Base-by-base conservation (phyloP, 2,888 invertebrate genomes). In the Pseudanteris insignis region DNA sequence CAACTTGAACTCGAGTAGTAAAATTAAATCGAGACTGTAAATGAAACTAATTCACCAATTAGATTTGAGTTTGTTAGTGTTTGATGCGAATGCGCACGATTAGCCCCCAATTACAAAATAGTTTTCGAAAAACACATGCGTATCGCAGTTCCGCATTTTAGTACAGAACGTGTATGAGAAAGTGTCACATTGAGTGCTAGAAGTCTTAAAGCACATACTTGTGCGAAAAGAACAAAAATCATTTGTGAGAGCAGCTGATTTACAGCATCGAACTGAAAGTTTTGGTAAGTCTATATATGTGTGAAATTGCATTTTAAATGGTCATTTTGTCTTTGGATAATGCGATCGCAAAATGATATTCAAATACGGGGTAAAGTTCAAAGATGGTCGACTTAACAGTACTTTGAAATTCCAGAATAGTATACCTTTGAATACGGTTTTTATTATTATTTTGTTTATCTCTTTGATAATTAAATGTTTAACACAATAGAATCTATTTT, bases 131-230 rank as follows among this genome's bases (percentile, higher is more conserved):
- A n/a, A n/a, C n/a, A n/a, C n/a, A n/a, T n/a, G n/a, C n/a, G n/a
- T n/a, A n/a, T n/a, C n/a, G n/a, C n/a, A n/a, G n/a, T n/a, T n/a
- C n/a, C n/a, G n/a, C n/a, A n/a, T n/a, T n/a, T n/a, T n/a, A n/a
- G n/a, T n/a, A n/a, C n/a, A n/a, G n/a, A n/a, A n/a, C n/a, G n/a
- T n/a, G n/a, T n/a, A n/a, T n/a, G n/a, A n/a, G n/a, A n/a, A n/a
- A n/a, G n/a, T n/a, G 37, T 43, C 43, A 26, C 48, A 37, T 43
- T 48, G 44, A 50, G 33, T 33, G 37, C 38, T 38, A 50, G 50
- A 38, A 50, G 43, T 28, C 50, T 33, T 50, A 37, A 38, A 58
- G 50, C 30, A 50, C 48, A 43, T 57, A 37, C 57, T 37, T 37
- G 29, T 30, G n/a, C 24, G 25, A 14, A 44, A 33, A 30, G 36